Base-by-base conservation (phyloP, 2,888 invertebrate species). In the Toxonevra muliebris region DNA sequence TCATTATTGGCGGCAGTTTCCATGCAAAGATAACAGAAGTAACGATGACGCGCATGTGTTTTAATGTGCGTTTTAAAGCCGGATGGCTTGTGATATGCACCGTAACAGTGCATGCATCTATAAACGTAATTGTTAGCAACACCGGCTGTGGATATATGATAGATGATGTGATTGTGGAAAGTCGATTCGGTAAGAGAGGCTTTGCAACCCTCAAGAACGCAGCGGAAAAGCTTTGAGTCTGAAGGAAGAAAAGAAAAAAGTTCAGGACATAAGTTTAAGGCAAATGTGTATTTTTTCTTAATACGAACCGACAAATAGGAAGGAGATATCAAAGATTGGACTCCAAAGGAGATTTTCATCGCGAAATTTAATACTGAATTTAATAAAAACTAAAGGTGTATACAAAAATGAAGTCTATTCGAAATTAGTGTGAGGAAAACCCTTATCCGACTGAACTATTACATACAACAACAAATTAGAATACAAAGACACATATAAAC, bases 11-110 rank as follows among this genome's bases (percentile, higher is more conserved):
- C 68, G 1, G 80, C 79, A 1, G 85, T 84, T 65, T 85, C 79
- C 50, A 85, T 80, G 76, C 92, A 92, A 40, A 90, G 61, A 7
- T 88, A 87, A 76, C 92, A 92, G 11, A 87, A 85, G 70, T 87
- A 90, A 11, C 88, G 84, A 73, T 88, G 87, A 0, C 87, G 80
- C 0, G 89, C 89, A 71, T 92, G 92, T 2, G 83, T 78, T 71
- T 87, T 87, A 15, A 91, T 80, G 76, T 92, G 92, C 8, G 88
- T 87, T 12, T 88, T 75, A 19, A 90, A 82, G 81, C 79, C 0
- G 0, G 71, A 65, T 0, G 77, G 64, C 0, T 74, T 71, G 7
- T 77, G 74, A 53, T 73, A 76, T 15, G 59, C 66, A 0, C 69
- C 65, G 0, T 58, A 48, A 11, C 76, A 75, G 9, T 68, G 69